Conservation (phyloP, 2,888 invertebrate genomes). For the Crioceris asparagi region DNA sequence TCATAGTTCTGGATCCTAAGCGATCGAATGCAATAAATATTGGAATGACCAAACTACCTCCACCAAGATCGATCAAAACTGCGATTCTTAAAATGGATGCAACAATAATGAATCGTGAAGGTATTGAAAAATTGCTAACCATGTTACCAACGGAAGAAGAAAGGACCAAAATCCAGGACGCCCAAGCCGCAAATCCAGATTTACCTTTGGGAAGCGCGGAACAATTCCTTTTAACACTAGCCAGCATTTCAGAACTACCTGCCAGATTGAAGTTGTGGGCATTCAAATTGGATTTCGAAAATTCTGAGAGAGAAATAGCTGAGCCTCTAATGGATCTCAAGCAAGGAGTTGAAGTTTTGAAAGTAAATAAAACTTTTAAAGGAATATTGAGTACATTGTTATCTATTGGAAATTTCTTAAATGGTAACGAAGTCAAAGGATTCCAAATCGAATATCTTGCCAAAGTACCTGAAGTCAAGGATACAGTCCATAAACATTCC, state of each 20-base stretch:
- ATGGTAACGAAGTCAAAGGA: slow-evolving; percentile 86
- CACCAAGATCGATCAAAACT: slow-evolving; percentile 95
- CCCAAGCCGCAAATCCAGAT: slow-evolving; percentile 85
- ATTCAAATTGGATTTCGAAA: slow-evolving; percentile 97
- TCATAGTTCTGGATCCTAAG: slow-evolving; percentile 92
- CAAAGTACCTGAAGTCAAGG: slow-evolving; percentile 97
- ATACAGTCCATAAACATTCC: slow-evolving; percentile 98
- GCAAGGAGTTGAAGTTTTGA: slow-evolving; percentile 86
- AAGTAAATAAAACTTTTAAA: slow-evolving; percentile 87
- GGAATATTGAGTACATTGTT: slow-evolving; percentile 87
- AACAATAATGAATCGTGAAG: slow-evolving; percentile 94
- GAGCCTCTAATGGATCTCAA: slow-evolving; percentile 98
- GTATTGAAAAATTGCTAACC: slow-evolving; percentile 92
- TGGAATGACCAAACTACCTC: slow-evolving; percentile 96
- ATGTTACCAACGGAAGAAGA: slow-evolving; percentile 97
- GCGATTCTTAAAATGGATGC: slow-evolving; percentile 99
- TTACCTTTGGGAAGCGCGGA: slow-evolving; percentile 91
- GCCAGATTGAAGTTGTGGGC: slow-evolving; percentile 94
- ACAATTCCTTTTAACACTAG: slow-evolving; percentile 93
- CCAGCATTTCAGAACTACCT: slow-evolving; percentile 89
- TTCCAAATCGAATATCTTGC: slow-evolving; percentile 96
- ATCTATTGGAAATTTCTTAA: slow-evolving; percentile 93
- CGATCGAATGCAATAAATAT: slow-evolving; percentile 99
- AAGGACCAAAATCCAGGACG: slow-evolving; percentile 90
- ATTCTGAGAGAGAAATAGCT: slow-evolving; percentile 94